phyloP scores from a whole-genome alignment of 2,797 vertebrate genomes.

The Agapornis canus region DNA sequence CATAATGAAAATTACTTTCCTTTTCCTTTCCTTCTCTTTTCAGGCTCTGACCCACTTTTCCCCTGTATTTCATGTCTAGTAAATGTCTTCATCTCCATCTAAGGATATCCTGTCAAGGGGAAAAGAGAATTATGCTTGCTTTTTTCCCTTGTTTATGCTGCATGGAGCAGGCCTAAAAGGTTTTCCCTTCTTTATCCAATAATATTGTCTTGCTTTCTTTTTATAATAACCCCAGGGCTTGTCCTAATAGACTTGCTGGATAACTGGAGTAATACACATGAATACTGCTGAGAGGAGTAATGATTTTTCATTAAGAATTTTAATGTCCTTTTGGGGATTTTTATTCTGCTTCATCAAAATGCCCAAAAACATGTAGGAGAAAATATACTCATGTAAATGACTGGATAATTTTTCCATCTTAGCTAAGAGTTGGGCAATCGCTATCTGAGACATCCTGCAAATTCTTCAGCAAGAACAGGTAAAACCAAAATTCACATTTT shows the following conservation, averaged over 20 bases:
- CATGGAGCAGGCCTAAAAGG: background rate
- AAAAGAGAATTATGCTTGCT: slow-evolving; percentile 34
- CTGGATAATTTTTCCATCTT: background rate
- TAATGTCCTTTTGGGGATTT: background rate
- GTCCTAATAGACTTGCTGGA: background rate
- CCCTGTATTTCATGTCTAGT: background rate
- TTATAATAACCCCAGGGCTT: background rate
- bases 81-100: slow-evolving; percentile 22
- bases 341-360: background rate
- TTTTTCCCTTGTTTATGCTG: slow-evolving; percentile 17
- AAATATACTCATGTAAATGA: background rate
- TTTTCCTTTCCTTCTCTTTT: background rate
- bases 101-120: slow-evolving; percentile 1
- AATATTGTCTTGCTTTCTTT: background rate
- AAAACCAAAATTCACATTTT: background rate
- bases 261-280: background rate
- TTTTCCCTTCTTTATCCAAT: background rate
- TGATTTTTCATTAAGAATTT: background rate
- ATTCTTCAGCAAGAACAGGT: background rate
- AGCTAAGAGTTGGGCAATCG: background rate
- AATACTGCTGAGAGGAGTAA: background rate
- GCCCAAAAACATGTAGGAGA: background rate
- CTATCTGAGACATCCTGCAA: background rate
- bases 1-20: background rate
- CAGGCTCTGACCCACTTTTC: background rate